Evolutionary conservation across 2,888 invertebrate species (phyloP).

Genomic region (Lepetodrilus schrolli): DNA sequence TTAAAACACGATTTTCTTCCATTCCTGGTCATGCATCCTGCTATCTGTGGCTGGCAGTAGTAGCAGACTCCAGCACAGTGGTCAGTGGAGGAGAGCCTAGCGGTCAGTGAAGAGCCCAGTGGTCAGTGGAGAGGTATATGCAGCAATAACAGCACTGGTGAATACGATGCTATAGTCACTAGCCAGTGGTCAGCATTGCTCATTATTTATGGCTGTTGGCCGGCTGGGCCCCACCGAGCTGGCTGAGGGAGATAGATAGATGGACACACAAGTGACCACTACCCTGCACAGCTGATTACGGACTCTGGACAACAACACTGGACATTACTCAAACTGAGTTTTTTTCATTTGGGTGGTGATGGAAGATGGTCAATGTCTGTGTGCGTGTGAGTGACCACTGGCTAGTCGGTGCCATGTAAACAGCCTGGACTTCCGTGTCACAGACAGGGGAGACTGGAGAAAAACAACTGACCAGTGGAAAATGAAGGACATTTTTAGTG

Average conservation of each 20-base stretch:
- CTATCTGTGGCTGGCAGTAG: too few species aligned
- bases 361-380: neutral
- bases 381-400: neutral
- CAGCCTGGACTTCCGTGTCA: neutral
- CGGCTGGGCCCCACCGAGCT: constrained; percentile 6
- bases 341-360: neutral
- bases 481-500: constrained; percentile 26
- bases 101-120: constrained; percentile 1
- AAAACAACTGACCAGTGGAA: constrained; percentile 23
- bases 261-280: constrained; percentile 19
- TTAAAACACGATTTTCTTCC: constrained; percentile 13
- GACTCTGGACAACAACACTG: constrained; percentile 8
- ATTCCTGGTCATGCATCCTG: neutral
- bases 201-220: constrained; percentile 27
- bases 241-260: constrained; percentile 24
- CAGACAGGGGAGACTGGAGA: neutral
- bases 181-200: constrained; percentile 27
- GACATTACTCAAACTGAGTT: constrained; percentile 20
- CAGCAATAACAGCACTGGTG: constrained; percentile 20
- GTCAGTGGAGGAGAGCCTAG: neutral
- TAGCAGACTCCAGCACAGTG: neutral
- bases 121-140: constrained; percentile 20
- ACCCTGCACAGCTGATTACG: constrained; percentile 17
- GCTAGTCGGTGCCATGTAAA: neutral
- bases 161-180: constrained; percentile 27